Evolutionary conservation across 1,140 invertebrate genomes (phyloP), one percentile per base, ranked within the genome.

Genomic region (Oncopodura yosiiana): DNA sequence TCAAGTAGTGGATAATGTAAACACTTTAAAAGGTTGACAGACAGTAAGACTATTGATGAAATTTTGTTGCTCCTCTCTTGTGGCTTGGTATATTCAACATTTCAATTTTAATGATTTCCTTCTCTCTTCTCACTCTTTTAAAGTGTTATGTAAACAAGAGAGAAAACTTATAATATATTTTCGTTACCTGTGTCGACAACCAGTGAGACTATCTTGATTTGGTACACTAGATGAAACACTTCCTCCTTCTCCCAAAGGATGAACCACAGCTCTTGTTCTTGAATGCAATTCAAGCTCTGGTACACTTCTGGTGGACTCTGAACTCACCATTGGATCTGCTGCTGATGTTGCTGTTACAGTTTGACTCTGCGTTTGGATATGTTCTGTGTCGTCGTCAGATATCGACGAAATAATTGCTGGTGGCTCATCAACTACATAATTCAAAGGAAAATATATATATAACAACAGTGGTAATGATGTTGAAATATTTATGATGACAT

Each of bases 221-320:
- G 50, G 58, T 16, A 53, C 30, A 41, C 51, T 56, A n/a, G 32
- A 27, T n/a, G 42, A 48, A 5, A 27, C 39, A 16, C 21, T 39
- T 23, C 19, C 27, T 11, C 29, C 21, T 14, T 38, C 11, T 9
- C 34, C 58, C 16, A 59, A 43, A 3, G 38, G 59, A 32, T 54
- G 62, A 16, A 41, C 42, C 27, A 61, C 48, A 24, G 62, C 64
- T n/a, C 61, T 50, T 9, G 66, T 74, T 62, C 81, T 73, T 69
- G 84, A 87, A 70, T 90, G 85, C 50, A 90, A 73, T 72, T 90
- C 87, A 64, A 92, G 86, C 68, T 91, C 87, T 14, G 87, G 87
- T 58, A 91, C 87, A 58, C 84, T 87, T 66, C 85, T 77, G 11
- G 84, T 80, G n/a, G 81, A 79, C 43, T 67, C 67, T 3, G 52